Base-by-base conservation (phyloP, 2,113 vertebrate genomes). In the Myiagra hebetior region DNA sequence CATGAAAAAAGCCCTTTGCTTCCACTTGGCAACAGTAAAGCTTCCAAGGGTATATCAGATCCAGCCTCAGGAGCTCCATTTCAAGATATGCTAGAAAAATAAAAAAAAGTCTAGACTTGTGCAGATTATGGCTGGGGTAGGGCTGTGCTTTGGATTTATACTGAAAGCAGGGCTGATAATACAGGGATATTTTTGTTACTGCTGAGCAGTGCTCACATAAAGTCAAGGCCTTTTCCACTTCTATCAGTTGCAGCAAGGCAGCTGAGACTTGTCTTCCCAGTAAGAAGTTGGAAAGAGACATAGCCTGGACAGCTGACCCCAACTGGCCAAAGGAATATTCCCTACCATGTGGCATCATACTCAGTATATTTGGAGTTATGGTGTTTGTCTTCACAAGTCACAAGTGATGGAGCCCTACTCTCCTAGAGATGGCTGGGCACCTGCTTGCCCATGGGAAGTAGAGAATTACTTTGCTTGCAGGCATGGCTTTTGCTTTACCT, bases 181-280 rank as follows among this genome's bases (percentile, higher is more conserved):
- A 69, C 0, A 76, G 17, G 14, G 17, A 53, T 55, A 21, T 15
- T 78, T 52, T 63, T n/a, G 75, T n/a, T 37, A 27, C 6, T 62
- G n/a, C 41, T 69, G 47, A 68, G 30, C n/a, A 62, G 39, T 35
- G 39, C 41, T 76, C 49, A 55, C 15, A 74, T 7, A 35, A 46
- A 74, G 30, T 13, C 55, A 76, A 47, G n/a, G 87, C 14, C n/a
- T 60, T 67, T 69, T 41, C 30, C 31, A 47, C 35, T 33, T 47
- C 39, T 16, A 55, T 18, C 0, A 0, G 14, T 35, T 62, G 63
- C 26, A 76, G 56, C 31, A 62, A 56, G 10, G 35, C 0, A 0
- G 35, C 41, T 31, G 26, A 26, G 18, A 26, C 18, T 22, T 56
- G 30, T 49, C n/a, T 55, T 22, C 63, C n/a, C 63, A 62, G 16